These are phyloP conservation scores for Leiothrix lutea DNA, from an alignment of 2,113 vertebrate species.

Conservation along the genomic window DNA sequence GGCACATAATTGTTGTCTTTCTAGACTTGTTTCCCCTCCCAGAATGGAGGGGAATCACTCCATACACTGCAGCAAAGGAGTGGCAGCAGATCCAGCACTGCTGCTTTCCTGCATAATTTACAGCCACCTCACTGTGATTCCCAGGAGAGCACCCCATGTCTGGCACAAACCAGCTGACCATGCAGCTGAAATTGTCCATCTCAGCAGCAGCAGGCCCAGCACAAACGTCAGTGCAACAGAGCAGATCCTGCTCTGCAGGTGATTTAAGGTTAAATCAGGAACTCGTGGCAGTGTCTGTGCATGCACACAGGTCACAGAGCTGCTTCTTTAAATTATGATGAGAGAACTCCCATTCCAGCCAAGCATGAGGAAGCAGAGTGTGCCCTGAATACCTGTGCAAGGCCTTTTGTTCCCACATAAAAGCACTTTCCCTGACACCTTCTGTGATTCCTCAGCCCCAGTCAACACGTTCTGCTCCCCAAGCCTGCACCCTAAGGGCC, in stretches of 20 bases:
- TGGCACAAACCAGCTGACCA: neutral
- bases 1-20: neutral
- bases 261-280: neutral
- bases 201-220: neutral
- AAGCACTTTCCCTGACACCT: neutral
- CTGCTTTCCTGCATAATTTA: slow-evolving; percentile 20
- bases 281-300: neutral
- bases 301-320: neutral
- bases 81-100: neutral
- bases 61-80: neutral
- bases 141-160: neutral
- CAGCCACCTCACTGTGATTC: neutral
- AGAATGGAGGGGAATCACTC: neutral
- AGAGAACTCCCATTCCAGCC: neutral
- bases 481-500: neutral
- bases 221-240: neutral
- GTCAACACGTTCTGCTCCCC: neutral
- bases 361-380: neutral
- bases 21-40: too few species aligned
- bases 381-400: neutral
- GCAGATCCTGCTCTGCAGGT: neutral
- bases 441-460: neutral
- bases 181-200: neutral
- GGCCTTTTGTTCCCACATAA: neutral
- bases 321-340: neutral